These are phyloP conservation scores for Tapirus indicus DNA, from an alignment of 2,797 vertebrate genomes.

Conservation along the genomic window DNA sequence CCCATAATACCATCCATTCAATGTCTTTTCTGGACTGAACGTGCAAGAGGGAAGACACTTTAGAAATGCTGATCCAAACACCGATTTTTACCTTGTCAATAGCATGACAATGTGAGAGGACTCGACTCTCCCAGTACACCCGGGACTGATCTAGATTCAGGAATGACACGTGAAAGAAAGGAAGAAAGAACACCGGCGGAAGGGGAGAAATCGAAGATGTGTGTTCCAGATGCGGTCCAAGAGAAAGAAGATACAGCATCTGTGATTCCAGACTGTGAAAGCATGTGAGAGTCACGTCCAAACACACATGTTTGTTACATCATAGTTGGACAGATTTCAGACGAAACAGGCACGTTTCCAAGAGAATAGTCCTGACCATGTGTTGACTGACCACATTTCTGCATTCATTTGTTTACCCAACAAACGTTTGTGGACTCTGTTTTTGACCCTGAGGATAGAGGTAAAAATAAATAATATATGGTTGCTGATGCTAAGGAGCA, in stretches of 20 bases:
- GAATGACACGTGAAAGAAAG: background rate
- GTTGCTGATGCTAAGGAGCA: background rate
- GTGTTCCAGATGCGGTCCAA: background rate
- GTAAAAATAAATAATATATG: background rate
- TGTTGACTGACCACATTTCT: rapidly evolving
- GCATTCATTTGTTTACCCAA: background rate
- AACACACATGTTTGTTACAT: rapidly evolving
- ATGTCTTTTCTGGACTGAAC: background rate
- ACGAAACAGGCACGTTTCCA: background rate
- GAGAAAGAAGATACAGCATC: background rate
- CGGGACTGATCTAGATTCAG: background rate
- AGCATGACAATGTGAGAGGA: background rate
- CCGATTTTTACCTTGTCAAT: background rate
- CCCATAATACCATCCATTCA: background rate
- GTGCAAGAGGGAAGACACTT: background rate
- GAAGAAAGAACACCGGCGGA: background rate
- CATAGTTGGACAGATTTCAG: background rate
- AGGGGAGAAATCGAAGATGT: background rate
- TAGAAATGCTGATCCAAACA: background rate
- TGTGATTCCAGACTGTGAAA: background rate
- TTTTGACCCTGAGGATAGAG: background rate
- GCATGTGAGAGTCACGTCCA: no score
- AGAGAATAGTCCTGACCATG: background rate
- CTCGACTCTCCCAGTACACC: background rate
- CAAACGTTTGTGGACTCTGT: background rate